Evolutionary conservation across 2,888 invertebrate genomes (phyloP), one percentile per base, ranked within the genome.

Genomic region (Idaea dimidiata): DNA sequence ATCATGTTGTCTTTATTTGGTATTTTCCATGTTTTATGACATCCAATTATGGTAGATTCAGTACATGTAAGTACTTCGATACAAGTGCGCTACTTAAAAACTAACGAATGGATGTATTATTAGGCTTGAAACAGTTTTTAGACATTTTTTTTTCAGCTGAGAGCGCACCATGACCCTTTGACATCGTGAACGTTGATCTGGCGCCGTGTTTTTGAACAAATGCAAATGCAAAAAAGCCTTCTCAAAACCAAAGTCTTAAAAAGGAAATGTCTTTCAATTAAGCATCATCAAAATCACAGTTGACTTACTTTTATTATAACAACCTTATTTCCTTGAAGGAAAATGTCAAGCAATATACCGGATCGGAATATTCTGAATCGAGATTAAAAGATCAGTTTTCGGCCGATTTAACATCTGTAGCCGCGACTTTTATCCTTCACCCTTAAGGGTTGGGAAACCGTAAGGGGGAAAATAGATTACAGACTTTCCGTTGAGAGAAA

Each of bases 331-430:
- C 43, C 43, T 43, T 10, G 43, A 43, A 43, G 14, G 43, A 43
- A 43, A 43, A 43, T 43, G 43, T 43, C 43, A 43, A 43, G 43
- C 43, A 43, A 43, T 43, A 43, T 43, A 14, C 43, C 43, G 43
- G 43, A 43, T 43, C 43, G 14, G 43, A 43, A 43, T 43, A 43
- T 43, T 56, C 56, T 56, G 18, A 56, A 56, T 56, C 56, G 14
- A 56, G 57, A 63, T 63, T 66, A 66, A 63, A 64, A 63, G 63
- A 64, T 66, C 66, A 62, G 54, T 63, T 66, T 66, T 64, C 62
- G 58, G 64, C 59, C 62, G 62, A 66, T 66, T 66, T 64, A 59
- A 61, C 66, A 66, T 62, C 56, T 14, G 18, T 18, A 17, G 56
- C 56, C 17, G 17, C 16, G 14, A 14, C 17, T 17, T 56, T 56